Evolutionary conservation across 2,797 vertebrate genomes (phyloP), one percentile per base, ranked within the genome.

Genomic region (Pygocentrus nattereri): DNA sequence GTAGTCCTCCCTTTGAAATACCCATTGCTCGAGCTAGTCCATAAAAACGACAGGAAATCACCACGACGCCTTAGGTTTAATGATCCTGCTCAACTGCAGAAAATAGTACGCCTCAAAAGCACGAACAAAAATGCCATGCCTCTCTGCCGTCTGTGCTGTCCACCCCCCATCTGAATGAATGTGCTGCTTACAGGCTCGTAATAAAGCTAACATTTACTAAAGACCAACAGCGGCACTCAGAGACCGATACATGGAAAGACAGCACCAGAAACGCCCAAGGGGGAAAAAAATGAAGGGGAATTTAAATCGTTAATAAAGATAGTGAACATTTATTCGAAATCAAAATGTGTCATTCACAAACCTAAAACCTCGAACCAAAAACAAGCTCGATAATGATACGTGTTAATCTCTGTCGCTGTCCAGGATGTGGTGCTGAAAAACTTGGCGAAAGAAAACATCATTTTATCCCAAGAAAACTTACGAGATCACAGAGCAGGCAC

Each of bases 171-270:
- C 8, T 49, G 15, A 30, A 23, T 31, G 25, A 62, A 12, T 61
- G 18, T 10, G 18, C 10, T 47, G 18, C 13, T 7, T 64, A 50
- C 13, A 38, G 6, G 15, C 27, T 16, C 13, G 4, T 19, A 47
- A 25, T 41, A 49, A n/a, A 27, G 11, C 25, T 25, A 76, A 21
- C 6, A 21, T 41, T 56, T 67, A 13, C 15, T 12, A 77, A 77
- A 47, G 78, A 78, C 19, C 83, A 81, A 81, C 50, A 81, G 83
- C 69, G 61, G n/a, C 83, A 73, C 83, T 59, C 56, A 64, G 16
- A 84, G 79, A 34, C 68, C 49, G 70, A 68, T 44, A 3, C 4
- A 23, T 21, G 73, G 58, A 76, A 84, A 13, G 27, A 19, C 71
- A 80, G 27, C 25, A 38, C 27, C 30, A 0, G 3, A 10, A 54